Percentiles rank a stretch among this genome's conserved stretches.
These are phyloP conservation scores for Micromesistius poutassou DNA, from an alignment of 2,797 vertebrate species.

Conservation along the genomic window DNA sequence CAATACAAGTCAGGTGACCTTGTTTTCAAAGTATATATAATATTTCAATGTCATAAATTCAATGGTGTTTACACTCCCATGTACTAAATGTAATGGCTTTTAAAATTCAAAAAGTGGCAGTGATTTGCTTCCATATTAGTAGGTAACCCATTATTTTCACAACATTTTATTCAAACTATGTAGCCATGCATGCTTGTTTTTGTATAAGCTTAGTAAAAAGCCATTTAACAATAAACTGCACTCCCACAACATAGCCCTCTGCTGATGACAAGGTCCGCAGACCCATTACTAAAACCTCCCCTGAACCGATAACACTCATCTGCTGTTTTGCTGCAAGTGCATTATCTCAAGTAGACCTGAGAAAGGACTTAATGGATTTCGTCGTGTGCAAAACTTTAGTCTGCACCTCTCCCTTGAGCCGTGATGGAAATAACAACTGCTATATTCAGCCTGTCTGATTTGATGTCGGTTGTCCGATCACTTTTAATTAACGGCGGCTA, in stretches of 20 bases:
- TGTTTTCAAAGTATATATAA: too few relatives aligned
- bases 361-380: constrained; percentile 42
- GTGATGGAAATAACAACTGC: constrained; percentile 24
- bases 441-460: background rate
- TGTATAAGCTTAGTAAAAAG: background rate
- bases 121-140: too few relatives aligned
- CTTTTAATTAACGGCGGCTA: background rate
- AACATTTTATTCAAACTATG: background rate
- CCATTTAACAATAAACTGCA: background rate
- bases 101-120: too few relatives aligned
- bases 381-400: constrained; percentile 42
- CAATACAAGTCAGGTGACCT: too few relatives aligned
- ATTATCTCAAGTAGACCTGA: constrained; percentile 52
- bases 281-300: constrained; percentile 35
- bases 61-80: too few relatives aligned
- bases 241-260: background rate
- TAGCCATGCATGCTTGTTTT: background rate
- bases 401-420: background rate
- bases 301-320: constrained; percentile 13
- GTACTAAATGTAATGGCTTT: too few relatives aligned
- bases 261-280: constrained; percentile 53
- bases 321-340: constrained; percentile 58
- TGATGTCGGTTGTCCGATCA: background rate
- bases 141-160: too few relatives aligned
- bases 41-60: too few relatives aligned